Evolutionary conservation across 2,113 vertebrate genomes (phyloP), one percentile per base, ranked within the genome.

Genomic region (Paraplagusia blochii): DNA sequence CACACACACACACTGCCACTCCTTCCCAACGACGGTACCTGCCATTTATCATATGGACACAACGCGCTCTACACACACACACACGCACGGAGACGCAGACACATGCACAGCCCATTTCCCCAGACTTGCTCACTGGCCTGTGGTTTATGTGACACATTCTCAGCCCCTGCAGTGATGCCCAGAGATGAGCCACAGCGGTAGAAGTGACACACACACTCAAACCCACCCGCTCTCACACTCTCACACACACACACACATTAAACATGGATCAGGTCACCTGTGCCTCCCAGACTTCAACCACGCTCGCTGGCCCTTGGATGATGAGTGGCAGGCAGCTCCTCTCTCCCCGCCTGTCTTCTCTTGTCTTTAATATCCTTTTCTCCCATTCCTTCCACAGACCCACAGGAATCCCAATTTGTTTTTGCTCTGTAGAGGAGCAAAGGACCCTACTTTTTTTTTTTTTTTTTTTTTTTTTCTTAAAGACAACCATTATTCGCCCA

Each of bases 111-210:
- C 22, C 50, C 35, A 38, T 18, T 18, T 39, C 50, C 11, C 49
- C 72, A 70, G 77, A 64, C 66, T 72, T 82, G 85, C 68, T 87
- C 82, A 80, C 43, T 85, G 84, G 87, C 71, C 75, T 85, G 85
- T 88, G 83, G 79, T 81, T 90, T 84, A 90, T 85, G 69, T 84
- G 84, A 88, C 86, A 85, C 82, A 85, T 84, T 76, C 76, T 72
- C 78, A 79, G 72, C 58, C 72, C 70, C 72, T 74, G 73, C 76
- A 82, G 83, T 81, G 77, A 77, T 81, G 77, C 83, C 69, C 66
- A 64, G 58, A 82, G 75, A 78, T 79, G 84, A 77, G 66, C 73
- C 74, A 73, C 65, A 67, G 14, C 10, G 8, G 33, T 51, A 34
- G 34, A 36, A 54, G 50, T 18, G 50, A 53, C 63, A 57, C 53